These are phyloP conservation scores for Elephas maximus DNA, from an alignment of 2,113 vertebrate genomes.

Conservation along the genomic window DNA sequence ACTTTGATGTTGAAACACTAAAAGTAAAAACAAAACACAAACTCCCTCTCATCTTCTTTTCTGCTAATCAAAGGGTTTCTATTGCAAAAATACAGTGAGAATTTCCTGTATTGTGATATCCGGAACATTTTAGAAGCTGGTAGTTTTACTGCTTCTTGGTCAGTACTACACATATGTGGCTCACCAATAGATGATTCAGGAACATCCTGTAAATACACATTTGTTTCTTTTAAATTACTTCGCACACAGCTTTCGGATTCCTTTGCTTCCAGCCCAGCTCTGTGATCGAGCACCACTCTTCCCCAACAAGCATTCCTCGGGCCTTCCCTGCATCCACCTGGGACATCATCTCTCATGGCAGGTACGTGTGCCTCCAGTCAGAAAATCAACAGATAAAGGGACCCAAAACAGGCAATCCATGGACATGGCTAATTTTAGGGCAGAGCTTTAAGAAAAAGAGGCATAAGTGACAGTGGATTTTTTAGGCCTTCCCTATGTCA, in stretches of 20 bases:
- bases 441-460: not conserved
- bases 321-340: not conserved
- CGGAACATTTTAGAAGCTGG: not conserved
- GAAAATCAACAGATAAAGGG: not conserved
- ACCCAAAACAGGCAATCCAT: not conserved
- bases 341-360: slow-evolving; percentile 60
- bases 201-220: not conserved
- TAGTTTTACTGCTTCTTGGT: not conserved
- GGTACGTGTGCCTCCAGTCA: slow-evolving; percentile 53
- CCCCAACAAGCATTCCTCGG: not conserved
- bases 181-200: not conserved
- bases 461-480: not conserved
- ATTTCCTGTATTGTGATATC: slow-evolving; percentile 72
- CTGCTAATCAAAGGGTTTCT: not conserved
- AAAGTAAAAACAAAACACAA: not conserved
- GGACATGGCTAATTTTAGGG: not conserved
- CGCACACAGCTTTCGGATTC: not conserved
- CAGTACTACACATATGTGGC: not conserved
- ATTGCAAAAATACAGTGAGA: not conserved
- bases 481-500: not conserved
- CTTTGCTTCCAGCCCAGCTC: not conserved
- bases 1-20: not conserved
- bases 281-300: not conserved
- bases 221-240: not conserved
- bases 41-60: not conserved